Evolutionary conservation across 30 jellyfish, hydroid and myxozoan species (phyloP).

Genomic region (Mastigias papua): DNA sequence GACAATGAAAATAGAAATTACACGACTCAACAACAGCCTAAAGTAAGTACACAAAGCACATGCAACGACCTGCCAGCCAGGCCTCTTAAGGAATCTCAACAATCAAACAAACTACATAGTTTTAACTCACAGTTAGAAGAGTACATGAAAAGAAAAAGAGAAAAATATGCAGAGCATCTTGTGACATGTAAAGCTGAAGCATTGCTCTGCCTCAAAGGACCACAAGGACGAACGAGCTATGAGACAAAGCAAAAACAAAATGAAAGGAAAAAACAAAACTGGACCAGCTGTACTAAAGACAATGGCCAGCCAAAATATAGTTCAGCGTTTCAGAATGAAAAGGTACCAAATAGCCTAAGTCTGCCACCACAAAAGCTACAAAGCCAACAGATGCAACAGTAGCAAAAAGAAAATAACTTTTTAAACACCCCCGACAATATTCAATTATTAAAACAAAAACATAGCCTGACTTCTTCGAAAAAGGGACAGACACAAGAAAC

Average conservation of each 20-base stretch:
- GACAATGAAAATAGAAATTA: too few relatives aligned
- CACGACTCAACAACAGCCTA: too few relatives aligned
- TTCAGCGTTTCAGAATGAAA: not conserved
- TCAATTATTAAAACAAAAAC: not conserved
- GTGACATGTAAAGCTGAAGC: not conserved
- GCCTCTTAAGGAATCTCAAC: too few relatives aligned
- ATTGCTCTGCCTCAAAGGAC: not conserved
- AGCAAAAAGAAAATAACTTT: not conserved
- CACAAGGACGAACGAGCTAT: not conserved
- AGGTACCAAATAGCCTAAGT: not conserved
- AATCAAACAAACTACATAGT: too few relatives aligned
- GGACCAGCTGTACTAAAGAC: not conserved
- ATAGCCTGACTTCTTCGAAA: not conserved
- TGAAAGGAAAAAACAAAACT: not conserved
- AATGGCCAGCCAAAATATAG: not conserved
- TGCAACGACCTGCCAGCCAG: too few relatives aligned
- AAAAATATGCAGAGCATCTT: not conserved
- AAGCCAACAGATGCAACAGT: not conserved
- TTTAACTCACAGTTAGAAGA: not conserved
- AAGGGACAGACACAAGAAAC: not conserved
- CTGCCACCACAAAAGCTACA: not conserved
- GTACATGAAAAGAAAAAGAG: not conserved
- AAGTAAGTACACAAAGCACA: too few relatives aligned
- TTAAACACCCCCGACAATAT: not conserved
- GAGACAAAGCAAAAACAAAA: slow-evolving; percentile 4